These are phyloP conservation scores for Hydrozoanthus tunicans DNA, from an alignment of 64 coral and sea anemone genomes.

Conservation along the genomic window DNA sequence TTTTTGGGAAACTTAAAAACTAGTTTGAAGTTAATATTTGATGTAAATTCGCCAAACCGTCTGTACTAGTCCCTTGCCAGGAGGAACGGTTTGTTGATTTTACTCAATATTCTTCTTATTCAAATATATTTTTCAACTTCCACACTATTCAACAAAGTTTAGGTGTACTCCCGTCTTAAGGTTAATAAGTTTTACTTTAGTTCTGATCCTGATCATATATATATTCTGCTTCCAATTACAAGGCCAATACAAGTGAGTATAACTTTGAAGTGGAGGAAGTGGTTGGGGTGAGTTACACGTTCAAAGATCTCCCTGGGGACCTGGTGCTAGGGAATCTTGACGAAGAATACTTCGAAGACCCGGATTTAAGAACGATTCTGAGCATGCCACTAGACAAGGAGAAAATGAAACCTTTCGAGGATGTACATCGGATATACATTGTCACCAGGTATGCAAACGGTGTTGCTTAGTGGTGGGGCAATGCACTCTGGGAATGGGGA, in stretches of 20 bases:
- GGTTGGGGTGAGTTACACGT: neutral
- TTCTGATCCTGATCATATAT: neutral
- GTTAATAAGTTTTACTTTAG: neutral
- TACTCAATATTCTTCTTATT: no score
- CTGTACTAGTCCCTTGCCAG: no score
- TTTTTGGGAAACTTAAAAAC: no score
- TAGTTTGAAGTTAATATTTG: no score
- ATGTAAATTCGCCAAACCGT: no score
- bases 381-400: slow-evolving; percentile 13
- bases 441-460: slow-evolving; percentile 52
- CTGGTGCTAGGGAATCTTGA: slow-evolving; percentile 35
- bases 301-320: slow-evolving; percentile 20
- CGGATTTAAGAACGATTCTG: slow-evolving; percentile 51
- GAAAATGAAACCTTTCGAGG: slow-evolving; percentile 35
- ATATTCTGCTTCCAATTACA: neutral
- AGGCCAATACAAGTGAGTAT: slow-evolving; percentile 31
- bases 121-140: no score
- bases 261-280: slow-evolving; percentile 15
- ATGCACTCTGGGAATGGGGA: neutral
- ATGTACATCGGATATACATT: slow-evolving; percentile 45
- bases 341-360: slow-evolving; percentile 51
- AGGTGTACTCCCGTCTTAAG: no score
- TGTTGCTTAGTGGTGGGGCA: neutral
- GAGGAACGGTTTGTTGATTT: no score
- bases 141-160: no score